Evolutionary conservation across 2,113 vertebrate genomes (phyloP).

Genomic region (Nerophis ophidion): DNA sequence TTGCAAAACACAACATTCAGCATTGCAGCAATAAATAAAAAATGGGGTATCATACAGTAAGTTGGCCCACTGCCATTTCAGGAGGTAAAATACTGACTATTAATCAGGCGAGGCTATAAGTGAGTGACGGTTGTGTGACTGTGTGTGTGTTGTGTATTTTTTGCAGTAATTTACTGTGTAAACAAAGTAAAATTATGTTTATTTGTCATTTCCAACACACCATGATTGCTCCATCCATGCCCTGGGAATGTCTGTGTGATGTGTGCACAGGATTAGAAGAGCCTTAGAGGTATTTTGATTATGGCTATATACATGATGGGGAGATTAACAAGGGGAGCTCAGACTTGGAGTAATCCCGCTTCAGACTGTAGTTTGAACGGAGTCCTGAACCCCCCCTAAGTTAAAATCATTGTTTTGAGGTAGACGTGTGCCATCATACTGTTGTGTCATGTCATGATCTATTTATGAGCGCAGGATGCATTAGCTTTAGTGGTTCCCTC

Average conservation of each 20-base stretch:
- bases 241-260: slow-evolving; percentile 18
- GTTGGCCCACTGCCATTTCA: slow-evolving; percentile 2
- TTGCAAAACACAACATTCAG: not conserved
- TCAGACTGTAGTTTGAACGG: slow-evolving; percentile 46
- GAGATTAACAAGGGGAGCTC: slow-evolving; percentile 49
- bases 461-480: not conserved
- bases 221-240: not conserved
- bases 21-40: not conserved
- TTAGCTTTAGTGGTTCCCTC: too few relatives aligned
- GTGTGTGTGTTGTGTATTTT: too few relatives aligned
- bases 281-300: slow-evolving; percentile 39
- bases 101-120: slow-evolving; percentile 8
- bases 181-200: not conserved
- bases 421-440: not conserved
- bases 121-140: too few relatives aligned
- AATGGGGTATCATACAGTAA: not conserved
- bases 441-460: not conserved
- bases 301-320: slow-evolving; percentile 18
- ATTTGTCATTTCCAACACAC: not conserved
- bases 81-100: slow-evolving; percentile 22
- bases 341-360: slow-evolving; percentile 61
- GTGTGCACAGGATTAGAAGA: slow-evolving; percentile 46
- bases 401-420: slow-evolving; percentile 14
- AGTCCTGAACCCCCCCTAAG: not conserved
- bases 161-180: too few relatives aligned